Conservation (phyloP, 2,888 invertebrate species). For the Meghimatium bilineatum region DNA sequence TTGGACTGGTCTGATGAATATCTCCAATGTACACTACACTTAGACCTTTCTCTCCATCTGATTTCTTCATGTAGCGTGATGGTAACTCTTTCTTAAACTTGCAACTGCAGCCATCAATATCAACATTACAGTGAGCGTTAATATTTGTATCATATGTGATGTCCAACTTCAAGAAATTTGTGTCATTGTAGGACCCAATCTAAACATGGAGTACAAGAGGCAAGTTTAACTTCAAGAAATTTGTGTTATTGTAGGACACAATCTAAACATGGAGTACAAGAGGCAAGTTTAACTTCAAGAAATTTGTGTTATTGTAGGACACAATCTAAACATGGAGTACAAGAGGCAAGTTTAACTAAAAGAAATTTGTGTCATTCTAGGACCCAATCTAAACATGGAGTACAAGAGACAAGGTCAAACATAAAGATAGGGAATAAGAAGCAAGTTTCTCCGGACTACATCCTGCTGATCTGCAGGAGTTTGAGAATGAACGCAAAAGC, state of each 20-base stretch:
- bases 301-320: constrained; percentile 65
- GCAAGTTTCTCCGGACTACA: no score
- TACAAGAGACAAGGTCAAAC: neutral
- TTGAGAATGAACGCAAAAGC: no score
- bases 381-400: neutral
- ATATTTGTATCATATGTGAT: constrained; percentile 57
- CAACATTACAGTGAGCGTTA: constrained; percentile 23
- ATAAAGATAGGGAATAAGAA: no score
- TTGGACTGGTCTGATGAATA: constrained; percentile 73
- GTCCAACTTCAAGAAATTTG: constrained; percentile 70
- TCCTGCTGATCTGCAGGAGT: no score
- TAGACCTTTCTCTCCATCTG: constrained; percentile 55
- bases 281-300: neutral
- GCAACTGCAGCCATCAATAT: constrained; percentile 57
- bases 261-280: constrained; percentile 57
- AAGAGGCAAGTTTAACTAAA: neutral
- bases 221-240: constrained; percentile 26
- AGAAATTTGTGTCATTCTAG: constrained; percentile 65
- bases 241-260: constrained; percentile 73
- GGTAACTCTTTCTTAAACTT: constrained; percentile 62
- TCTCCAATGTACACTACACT: constrained; percentile 77
- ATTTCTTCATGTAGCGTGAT: constrained; percentile 67
- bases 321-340: neutral
- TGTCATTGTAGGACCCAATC: constrained; percentile 75
- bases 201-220: constrained; percentile 46